Base-by-base conservation (phyloP, 2,113 vertebrate species). In the Phyllopteryx taeniolatus region DNA sequence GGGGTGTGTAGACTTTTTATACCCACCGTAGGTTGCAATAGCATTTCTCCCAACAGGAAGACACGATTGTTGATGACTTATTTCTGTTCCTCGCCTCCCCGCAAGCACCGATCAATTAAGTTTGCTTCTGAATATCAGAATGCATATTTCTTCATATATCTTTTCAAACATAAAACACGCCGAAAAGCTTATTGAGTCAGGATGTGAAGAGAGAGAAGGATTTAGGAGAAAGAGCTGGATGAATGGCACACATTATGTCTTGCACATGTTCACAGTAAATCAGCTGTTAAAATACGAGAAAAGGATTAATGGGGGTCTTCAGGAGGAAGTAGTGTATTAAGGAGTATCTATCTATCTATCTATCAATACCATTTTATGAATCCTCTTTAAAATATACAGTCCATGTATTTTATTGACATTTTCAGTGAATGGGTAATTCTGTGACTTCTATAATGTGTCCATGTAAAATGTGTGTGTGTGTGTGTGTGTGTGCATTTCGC, bases 401-500 rank as follows among this genome's bases (percentile, higher is more conserved):
- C 46, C 53, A 4, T 79, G 61, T 8, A 56, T 80, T 77, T 81
- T 11, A 67, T 71, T 64, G 22, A 74, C 49, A 70, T 63, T 14
- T 69, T 51, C 67, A 67, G 39, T 73, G n/a, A 43, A 68, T 44
- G 65, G 49, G 33, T 76, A 7, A 77, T 64, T 47, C 31, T 62
- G 54, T 71, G 63, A 12, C 82, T 75, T 70, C 59, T 33, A 61
- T 39, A 71, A 67, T 74, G 46, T 12, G 42, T 62, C 35, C 61
- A 8, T 67, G 54, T 61, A 79, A 57, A 46, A 47, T 20, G n/a
- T 27, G 27, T 27, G 27, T 27, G 27, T 27, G 27, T 27, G 27
- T 27, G 27, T 27, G 53, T 39, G 39, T 12, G 70, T 8, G 14
- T 47, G 19, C 66, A 53, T 72, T 81, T 51, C 70, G 20, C 12